phyloP scores from a whole-genome alignment of 2,888 invertebrate genomes.

The Lycia hirtaria region DNA sequence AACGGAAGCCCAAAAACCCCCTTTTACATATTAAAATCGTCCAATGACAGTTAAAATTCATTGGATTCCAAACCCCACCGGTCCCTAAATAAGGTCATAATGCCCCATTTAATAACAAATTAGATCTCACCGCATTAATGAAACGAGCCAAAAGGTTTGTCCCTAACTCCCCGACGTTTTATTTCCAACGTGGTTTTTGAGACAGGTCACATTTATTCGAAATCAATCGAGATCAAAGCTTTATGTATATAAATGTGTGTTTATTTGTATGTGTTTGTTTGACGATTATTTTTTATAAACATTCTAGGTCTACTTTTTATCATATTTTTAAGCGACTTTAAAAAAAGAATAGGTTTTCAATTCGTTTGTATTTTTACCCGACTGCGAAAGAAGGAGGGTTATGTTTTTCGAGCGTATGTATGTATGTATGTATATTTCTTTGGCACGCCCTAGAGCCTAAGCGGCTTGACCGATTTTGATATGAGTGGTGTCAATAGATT shows the following conservation, averaged over 20 bases:
- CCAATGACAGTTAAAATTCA: slow-evolving; percentile 78
- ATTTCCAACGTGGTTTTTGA: slow-evolving; percentile 21
- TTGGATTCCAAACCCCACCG: slow-evolving; percentile 68
- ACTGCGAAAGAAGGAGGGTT: too few relatives aligned
- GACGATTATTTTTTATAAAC: too few relatives aligned
- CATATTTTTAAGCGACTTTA: too few relatives aligned
- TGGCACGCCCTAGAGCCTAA: too few relatives aligned
- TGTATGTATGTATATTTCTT: too few relatives aligned
- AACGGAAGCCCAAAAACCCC: slow-evolving; percentile 64
- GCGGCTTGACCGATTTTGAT: too few relatives aligned
- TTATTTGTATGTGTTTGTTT: too few relatives aligned
- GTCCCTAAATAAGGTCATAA: slow-evolving; percentile 70
- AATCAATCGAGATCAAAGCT: slow-evolving; percentile 23
- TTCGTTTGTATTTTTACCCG: too few relatives aligned
- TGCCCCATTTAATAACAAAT: slow-evolving; percentile 83
- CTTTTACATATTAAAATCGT: slow-evolving; percentile 72
- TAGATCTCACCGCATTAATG: slow-evolving; percentile 71
- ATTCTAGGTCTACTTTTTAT: too few relatives aligned
- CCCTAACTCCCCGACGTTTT: slow-evolving; percentile 18
- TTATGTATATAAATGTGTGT: slow-evolving; percentile 1
- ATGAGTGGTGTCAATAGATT: too few relatives aligned
- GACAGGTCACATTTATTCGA: slow-evolving; percentile 19
- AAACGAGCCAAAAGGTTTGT: slow-evolving; percentile 46
- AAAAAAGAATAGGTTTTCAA: too few relatives aligned
- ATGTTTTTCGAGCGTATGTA: too few relatives aligned